Base-by-base conservation (phyloP, 2,888 invertebrate genomes). In the Theretra japonica region DNA sequence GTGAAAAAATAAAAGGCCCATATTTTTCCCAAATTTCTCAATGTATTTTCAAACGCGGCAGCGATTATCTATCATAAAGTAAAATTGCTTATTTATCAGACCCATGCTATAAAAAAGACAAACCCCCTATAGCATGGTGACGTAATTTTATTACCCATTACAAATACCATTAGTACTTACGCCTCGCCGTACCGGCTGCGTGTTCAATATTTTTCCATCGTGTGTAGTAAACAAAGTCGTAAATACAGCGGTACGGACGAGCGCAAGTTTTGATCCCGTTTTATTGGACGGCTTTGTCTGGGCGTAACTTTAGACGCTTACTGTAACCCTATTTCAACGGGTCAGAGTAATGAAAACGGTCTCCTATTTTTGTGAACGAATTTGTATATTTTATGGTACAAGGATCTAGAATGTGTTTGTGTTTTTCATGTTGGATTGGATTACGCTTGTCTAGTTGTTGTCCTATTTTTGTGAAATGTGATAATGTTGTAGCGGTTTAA, bases 191-290 rank as follows among this genome's bases (percentile, higher is more conserved):
- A 50, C 23, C 41, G 65, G n/a, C 62, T n/a, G 21, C 41, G 41
- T 30, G 65, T 65, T 33, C 41, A 17, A 65, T 65, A 65, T 53
- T 68, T 68, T 50, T 70, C 50, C 28, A 30, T 33, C 59, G 60
- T 21, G 23, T 50, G 68, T 53, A 60, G 70, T 70, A 70, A 70
- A 70, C 70, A 70, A 70, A 60, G 50, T 70, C 70, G 70, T 70
- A 70, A 70, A 70, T 60, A 70, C 59, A 3, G 69, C n/a, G 21
- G 50, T 59, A 70, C 53, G 25, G 21, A 33, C 6, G 53, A 28
- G 30, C 70, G 70, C 70, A 70, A 65, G 70, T 50, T 50, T 30
- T 70, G 70, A 70, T 70, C 59, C 60, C 15, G 30, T 70, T 70
- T 70, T 70, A 70, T 70, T 53, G 21, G 7, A n/a, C 28, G 50